phyloP scores from a whole-genome alignment of 2,888 invertebrate species.

The Cantharis lateralis region DNA sequence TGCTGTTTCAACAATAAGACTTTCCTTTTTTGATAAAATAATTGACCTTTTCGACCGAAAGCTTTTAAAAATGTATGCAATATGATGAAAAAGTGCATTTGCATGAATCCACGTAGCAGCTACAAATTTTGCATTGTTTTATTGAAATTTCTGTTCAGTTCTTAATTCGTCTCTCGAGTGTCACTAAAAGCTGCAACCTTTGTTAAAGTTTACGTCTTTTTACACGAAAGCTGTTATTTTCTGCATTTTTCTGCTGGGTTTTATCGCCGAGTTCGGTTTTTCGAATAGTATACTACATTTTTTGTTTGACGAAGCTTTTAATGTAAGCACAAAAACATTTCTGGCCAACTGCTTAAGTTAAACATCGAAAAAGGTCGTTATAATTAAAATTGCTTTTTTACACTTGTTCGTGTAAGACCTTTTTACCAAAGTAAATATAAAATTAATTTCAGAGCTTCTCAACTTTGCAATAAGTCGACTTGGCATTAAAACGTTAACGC shows the following conservation, averaged over 20 bases:
- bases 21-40: not conserved
- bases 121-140: not conserved
- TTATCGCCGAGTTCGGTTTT: conserved; percentile 4
- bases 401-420: not conserved
- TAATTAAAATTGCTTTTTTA: not conserved
- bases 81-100: not conserved
- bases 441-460: not conserved
- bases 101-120: not conserved
- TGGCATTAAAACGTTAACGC: not conserved
- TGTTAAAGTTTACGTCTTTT: conserved; percentile 3
- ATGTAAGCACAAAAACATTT: conserved; percentile 6
- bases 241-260: conserved; percentile 2
- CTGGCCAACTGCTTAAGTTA: not conserved
- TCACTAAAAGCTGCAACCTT: conserved; percentile 16
- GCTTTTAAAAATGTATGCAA: not conserved
- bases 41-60: not conserved
- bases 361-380: conserved; percentile 1
- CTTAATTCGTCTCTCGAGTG: conserved; percentile 13
- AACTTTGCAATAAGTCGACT: not conserved
- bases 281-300: not conserved
- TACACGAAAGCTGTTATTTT: not conserved
- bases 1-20: not conserved
- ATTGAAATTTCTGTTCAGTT: conserved; percentile 8
- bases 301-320: conserved; percentile 6
- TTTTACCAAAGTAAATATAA: not conserved